These are phyloP conservation scores for Holothuria scabra DNA, from an alignment of 53 echinoderm and acorn worm species.

Conservation along the genomic window DNA sequence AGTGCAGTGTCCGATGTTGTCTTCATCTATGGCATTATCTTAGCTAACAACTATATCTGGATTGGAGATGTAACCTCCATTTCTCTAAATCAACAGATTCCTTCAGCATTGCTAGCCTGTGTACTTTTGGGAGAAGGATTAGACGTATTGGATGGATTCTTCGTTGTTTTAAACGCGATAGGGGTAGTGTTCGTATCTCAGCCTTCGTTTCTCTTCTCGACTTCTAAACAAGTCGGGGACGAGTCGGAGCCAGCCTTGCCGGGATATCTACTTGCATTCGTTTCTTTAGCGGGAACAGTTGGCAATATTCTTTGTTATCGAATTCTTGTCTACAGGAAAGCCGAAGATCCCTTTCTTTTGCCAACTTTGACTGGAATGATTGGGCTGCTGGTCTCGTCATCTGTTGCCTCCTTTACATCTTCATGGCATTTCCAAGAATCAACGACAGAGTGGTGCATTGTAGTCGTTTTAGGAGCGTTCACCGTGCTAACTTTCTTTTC, in stretches of 20 bases:
- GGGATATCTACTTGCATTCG: not conserved
- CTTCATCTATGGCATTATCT: not conserved
- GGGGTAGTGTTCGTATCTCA: slow-evolving; percentile 10
- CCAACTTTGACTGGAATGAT: slow-evolving; percentile 7
- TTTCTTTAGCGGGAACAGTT: not conserved
- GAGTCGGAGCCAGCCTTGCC: too few species aligned
- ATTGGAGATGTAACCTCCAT: not conserved
- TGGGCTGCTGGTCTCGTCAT: not conserved
- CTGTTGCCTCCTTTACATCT: not conserved
- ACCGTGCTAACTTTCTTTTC: not conserved
- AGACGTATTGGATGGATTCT: not conserved
- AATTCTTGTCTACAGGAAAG: not conserved
- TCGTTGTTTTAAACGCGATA: not conserved
- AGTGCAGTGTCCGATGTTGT: not conserved
- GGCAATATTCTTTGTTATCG: not conserved
- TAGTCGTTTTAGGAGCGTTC: not conserved
- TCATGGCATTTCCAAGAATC: not conserved
- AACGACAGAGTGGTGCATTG: not conserved
- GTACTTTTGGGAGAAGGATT: not conserved
- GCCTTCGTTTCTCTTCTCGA: slow-evolving; percentile 12
- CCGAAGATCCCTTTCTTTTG: not conserved
- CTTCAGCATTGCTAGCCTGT: slow-evolving; percentile 4
- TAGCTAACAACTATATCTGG: not conserved
- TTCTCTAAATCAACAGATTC: not conserved
- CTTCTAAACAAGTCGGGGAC: not conserved